Evolutionary conservation across 2,113 vertebrate species (phyloP).

Genomic region (Microcebus lehilahytsara): DNA sequence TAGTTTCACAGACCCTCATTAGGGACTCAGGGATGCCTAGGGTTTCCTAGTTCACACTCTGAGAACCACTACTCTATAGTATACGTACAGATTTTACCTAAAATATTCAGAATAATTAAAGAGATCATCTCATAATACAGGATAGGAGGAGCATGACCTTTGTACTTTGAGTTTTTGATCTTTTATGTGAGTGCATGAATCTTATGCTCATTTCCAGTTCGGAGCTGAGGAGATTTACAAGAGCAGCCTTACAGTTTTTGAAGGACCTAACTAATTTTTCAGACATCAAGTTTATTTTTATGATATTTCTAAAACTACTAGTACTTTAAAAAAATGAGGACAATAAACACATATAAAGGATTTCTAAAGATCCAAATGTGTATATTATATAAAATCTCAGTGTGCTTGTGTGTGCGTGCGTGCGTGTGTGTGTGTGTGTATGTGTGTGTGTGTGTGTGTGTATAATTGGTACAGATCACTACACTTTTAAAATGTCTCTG

Average conservation of each 20-base stretch:
- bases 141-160: not conserved
- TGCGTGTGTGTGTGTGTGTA: not conserved
- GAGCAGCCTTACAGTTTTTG: not conserved
- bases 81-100: not conserved
- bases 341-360: not conserved
- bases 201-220: not conserved
- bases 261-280: not conserved
- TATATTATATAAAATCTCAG: not conserved
- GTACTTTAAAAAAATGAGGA: not conserved
- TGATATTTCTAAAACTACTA: not conserved
- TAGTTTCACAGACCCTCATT: too few species aligned
- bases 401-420: not conserved
- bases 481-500: not conserved
- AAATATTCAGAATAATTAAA: not conserved
- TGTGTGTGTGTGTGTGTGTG: not conserved
- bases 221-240: not conserved
- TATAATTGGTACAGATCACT: not conserved
- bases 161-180: not conserved
- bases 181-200: not conserved
- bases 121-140: not conserved
- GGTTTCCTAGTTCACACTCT: fast-evolving
- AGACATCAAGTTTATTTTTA: not conserved
- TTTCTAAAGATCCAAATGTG: not conserved
- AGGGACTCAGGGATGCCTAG: too few species aligned
- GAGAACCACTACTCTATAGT: not conserved